phyloP scores from a whole-genome alignment of 2,797 vertebrate species.

The Knipowitschia caucasica region DNA sequence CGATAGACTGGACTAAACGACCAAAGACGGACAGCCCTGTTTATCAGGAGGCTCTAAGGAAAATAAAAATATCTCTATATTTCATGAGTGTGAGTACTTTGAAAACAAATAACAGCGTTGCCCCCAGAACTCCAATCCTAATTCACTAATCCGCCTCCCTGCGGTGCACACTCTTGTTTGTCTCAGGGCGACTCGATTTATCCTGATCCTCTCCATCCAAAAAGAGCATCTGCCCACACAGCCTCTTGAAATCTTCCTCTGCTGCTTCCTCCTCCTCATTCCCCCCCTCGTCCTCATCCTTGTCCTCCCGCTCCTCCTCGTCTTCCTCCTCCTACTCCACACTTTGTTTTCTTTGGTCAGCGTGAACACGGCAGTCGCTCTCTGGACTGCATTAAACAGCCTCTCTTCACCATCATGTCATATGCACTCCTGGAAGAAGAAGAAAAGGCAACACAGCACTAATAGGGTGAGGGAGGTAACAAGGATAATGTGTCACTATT shows the following conservation, averaged over 20 bases:
- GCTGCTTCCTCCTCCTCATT: too few relatives aligned
- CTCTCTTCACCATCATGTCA: too few relatives aligned
- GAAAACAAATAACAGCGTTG: conserved; percentile 28
- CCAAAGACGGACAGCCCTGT: too few relatives aligned
- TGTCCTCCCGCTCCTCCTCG: too few relatives aligned
- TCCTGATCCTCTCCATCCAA: not conserved
- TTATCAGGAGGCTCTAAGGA: too few relatives aligned
- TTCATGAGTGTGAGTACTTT: conserved; percentile 6
- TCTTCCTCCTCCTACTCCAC: conserved; percentile 22
- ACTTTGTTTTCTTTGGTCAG: conserved; percentile 24
- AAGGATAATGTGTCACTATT: too few relatives aligned
- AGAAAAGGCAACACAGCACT: too few relatives aligned
- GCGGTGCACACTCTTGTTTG: conserved; percentile 3
- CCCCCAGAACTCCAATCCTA: conserved; percentile 18
- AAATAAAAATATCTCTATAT: not conserved
- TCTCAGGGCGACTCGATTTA: not conserved
- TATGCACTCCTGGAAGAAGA: too few relatives aligned
- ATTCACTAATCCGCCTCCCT: conserved; percentile 24
- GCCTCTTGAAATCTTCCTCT: too few relatives aligned
- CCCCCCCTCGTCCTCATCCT: too few relatives aligned
- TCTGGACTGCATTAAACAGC: conserved; percentile 18
- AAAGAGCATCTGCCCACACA: conserved; percentile 21
- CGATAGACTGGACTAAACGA: too few relatives aligned
- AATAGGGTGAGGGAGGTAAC: too few relatives aligned
- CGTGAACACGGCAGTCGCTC: conserved; percentile 20